A percentile compares a stretch with the other conserved stretches of the same genome.
phyloP scores from a whole-genome alignment of 1,140 invertebrate genomes.

The Zaprionus africanus region DNA sequence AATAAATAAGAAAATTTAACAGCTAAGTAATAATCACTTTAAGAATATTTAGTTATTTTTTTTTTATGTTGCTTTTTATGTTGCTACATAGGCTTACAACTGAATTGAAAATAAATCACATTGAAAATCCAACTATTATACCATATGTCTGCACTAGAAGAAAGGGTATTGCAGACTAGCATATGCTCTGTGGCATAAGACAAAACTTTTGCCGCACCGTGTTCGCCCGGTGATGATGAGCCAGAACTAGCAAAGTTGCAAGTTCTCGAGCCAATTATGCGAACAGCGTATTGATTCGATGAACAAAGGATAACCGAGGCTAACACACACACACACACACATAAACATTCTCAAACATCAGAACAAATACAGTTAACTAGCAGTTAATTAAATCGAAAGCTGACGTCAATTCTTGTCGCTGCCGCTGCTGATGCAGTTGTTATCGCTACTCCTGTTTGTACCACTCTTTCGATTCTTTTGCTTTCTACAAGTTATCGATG shows the following conservation, averaged over 20 bases:
- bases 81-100: background rate
- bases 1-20: no score
- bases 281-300: conserved; percentile 43
- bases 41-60: background rate
- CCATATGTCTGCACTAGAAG: background rate
- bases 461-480: background rate
- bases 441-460: background rate
- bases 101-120: background rate
- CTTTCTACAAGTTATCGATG: background rate
- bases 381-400: conserved; percentile 14
- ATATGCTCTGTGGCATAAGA: background rate
- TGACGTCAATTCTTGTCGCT: background rate
- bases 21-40: no score
- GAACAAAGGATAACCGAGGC: conserved; percentile 29
- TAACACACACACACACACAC: conserved; percentile 5
- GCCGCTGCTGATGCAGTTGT: background rate
- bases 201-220: conserved; percentile 9
- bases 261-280: conserved; percentile 46
- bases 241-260: conserved; percentile 24
- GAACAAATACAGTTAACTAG: conserved; percentile 25
- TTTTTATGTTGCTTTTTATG: background rate
- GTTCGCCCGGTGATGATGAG: conserved; percentile 11
- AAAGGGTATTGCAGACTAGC: conserved; percentile 2
- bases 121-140: background rate
- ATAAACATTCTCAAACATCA: background rate